Percentiles rank a stretch among this genome's conserved stretches.
Evolutionary conservation across 2,113 vertebrate genomes (phyloP).

Genomic region (Pseudorectes ferrugineus): DNA sequence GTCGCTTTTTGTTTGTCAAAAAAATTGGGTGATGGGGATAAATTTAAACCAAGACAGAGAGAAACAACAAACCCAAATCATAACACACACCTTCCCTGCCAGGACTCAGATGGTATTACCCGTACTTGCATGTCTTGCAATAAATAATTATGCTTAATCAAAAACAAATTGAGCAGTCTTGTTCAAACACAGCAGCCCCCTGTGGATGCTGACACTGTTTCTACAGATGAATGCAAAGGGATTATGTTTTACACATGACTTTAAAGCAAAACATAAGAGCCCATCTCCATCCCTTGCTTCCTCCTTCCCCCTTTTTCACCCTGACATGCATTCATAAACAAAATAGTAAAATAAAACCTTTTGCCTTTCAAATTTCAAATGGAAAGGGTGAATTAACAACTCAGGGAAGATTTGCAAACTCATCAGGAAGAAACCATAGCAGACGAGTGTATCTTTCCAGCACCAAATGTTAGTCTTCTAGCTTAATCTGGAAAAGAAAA

Average conservation of each 20-base stretch:
- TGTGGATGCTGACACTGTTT: background rate
- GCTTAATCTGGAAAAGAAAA: background rate
- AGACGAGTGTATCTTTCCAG: background rate
- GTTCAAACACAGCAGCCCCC: background rate
- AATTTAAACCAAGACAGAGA: constrained; percentile 17
- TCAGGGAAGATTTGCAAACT: background rate
- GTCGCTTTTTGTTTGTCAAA: constrained; percentile 74
- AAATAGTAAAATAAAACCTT: background rate
- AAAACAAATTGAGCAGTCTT: constrained; percentile 18
- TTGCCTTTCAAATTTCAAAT: background rate
- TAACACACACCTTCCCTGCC: background rate
- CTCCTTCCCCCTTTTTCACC: background rate
- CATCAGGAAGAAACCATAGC: background rate
- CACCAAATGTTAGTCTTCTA: background rate
- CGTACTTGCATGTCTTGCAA: background rate
- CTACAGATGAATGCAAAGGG: background rate
- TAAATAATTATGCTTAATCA: constrained; percentile 40
- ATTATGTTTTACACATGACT: background rate
- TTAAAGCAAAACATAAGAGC: background rate
- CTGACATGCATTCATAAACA: background rate
- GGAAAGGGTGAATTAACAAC: background rate
- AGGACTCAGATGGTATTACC: background rate
- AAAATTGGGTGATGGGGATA: constrained; percentile 37
- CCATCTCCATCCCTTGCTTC: background rate
- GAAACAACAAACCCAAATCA: background rate